phyloP scores from a whole-genome alignment of 2,113 vertebrate species.

The Corythornis cristatus region DNA sequence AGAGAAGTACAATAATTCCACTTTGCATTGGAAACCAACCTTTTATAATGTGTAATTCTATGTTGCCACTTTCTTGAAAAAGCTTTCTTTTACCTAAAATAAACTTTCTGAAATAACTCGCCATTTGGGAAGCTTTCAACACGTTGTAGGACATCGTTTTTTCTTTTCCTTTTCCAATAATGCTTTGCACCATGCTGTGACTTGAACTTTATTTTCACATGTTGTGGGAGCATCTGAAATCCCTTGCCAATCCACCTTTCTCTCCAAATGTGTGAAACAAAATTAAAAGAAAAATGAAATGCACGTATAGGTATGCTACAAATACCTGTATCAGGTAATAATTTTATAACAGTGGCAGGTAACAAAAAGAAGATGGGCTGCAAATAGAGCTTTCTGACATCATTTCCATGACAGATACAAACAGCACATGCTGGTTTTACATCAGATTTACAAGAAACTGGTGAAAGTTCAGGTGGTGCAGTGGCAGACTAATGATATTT shows the following conservation, averaged over 20 bases:
- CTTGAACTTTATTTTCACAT: constrained; percentile 43
- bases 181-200: not conserved
- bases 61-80: not conserved
- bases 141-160: not conserved
- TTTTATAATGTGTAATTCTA: not conserved
- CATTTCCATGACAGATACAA: not conserved
- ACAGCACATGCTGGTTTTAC: not conserved
- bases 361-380: not conserved
- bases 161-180: constrained; percentile 23
- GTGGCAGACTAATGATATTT: not conserved
- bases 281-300: not conserved
- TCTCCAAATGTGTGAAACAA: not conserved
- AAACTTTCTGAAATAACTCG: constrained; percentile 42
- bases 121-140: constrained; percentile 58
- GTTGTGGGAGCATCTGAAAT: constrained; percentile 32
- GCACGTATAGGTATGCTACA: not conserved
- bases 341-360: not conserved
- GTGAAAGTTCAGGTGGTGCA: not conserved
- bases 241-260: not conserved
- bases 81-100: constrained; percentile 35
- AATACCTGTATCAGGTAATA: not conserved
- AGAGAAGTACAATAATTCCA: not conserved
- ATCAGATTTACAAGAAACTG: not conserved
- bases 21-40: constrained; percentile 19
- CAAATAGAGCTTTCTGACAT: not conserved